Conservation (phyloP, 2,888 invertebrate genomes). For the Ochlodes sylvanus region DNA sequence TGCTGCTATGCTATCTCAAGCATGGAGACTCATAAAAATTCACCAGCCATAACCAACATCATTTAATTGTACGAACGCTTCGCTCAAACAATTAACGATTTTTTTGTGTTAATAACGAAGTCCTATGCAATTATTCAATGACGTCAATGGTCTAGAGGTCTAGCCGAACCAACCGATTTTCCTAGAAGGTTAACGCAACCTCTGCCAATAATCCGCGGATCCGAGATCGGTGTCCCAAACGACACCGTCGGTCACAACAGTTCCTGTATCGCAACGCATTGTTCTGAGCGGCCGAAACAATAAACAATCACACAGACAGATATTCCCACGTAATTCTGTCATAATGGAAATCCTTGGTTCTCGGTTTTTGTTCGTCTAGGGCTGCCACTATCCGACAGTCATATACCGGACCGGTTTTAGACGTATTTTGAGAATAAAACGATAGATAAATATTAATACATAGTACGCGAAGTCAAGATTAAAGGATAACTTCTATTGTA, state of each 20-base stretch:
- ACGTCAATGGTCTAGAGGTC: too few relatives aligned
- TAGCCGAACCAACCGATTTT: background rate
- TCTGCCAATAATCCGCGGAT: background rate
- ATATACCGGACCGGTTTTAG: background rate
- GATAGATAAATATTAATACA: too few relatives aligned
- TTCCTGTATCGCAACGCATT: conserved; percentile 49
- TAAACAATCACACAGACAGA: conserved; percentile 33
- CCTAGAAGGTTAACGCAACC: background rate
- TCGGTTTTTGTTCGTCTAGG: conserved; percentile 44
- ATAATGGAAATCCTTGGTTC: conserved; percentile 76
- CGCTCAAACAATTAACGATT: too few relatives aligned
- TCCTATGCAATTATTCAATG: too few relatives aligned
- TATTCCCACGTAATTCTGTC: conserved; percentile 72
- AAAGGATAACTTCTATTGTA: too few relatives aligned
- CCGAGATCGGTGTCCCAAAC: conserved; percentile 22
- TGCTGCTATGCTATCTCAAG: too few relatives aligned
- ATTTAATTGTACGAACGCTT: too few relatives aligned
- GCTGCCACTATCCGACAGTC: conserved; percentile 6
- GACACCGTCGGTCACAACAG: conserved; percentile 54
- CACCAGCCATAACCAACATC: too few relatives aligned
- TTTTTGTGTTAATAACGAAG: too few relatives aligned
- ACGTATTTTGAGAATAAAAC: background rate
- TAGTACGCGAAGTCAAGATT: too few relatives aligned
- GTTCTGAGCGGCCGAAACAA: conserved; percentile 26
- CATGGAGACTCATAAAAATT: too few relatives aligned